Evolutionary conservation across 1,140 invertebrate species (phyloP).

Genomic region (Sitobion miscanthi): DNA sequence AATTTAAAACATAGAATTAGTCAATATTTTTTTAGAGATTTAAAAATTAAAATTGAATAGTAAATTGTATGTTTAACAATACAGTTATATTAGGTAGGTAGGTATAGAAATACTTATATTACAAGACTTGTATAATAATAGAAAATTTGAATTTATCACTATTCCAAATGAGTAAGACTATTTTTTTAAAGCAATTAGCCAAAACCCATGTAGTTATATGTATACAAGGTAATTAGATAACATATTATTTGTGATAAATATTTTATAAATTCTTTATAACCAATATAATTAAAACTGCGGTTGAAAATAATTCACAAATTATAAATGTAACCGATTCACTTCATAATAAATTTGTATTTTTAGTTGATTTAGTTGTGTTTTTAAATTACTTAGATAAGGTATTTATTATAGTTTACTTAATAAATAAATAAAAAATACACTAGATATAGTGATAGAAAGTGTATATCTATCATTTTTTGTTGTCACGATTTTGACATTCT

Average conservation of each 20-base stretch:
- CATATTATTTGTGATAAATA: neutral
- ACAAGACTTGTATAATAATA: neutral
- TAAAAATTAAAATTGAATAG: neutral
- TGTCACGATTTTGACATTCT: neutral
- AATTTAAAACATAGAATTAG: neutral
- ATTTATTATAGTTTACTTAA: neutral
- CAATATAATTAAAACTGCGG: neutral
- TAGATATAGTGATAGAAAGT: neutral
- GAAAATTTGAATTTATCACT: neutral
- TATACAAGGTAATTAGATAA: neutral
- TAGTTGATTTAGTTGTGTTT: neutral
- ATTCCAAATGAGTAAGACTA: neutral
- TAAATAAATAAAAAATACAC: neutral
- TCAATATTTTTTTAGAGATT: neutral
- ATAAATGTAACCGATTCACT: neutral
- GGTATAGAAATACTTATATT: neutral
- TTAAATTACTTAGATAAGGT: neutral
- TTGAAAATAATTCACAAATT: neutral
- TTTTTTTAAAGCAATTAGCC: too few species aligned
- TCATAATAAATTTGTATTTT: neutral
- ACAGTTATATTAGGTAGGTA: neutral
- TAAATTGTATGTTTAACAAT: neutral
- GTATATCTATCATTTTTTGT: neutral
- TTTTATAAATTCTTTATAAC: neutral
- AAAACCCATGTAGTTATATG: neutral